Percentiles rank a stretch among this genome's conserved stretches.
Evolutionary conservation across 2,888 invertebrate species (phyloP).

Genomic region (Anthrax anthrax): DNA sequence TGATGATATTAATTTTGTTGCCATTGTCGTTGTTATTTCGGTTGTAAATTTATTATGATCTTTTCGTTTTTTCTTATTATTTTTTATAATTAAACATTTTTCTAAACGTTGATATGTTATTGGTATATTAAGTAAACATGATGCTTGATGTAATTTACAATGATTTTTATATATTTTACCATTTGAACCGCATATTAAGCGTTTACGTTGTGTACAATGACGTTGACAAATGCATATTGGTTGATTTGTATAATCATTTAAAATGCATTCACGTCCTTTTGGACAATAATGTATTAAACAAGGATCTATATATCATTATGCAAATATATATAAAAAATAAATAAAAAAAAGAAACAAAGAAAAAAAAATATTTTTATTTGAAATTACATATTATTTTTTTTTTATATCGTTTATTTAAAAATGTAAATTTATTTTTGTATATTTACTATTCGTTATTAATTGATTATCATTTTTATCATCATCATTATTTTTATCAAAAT

Average conservation of each 20-base stretch:
- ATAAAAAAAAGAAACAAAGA: too few species aligned
- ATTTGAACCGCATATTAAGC: constrained; percentile 50
- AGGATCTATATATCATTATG: constrained; percentile 38
- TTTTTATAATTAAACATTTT: constrained; percentile 29
- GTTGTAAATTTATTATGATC: background rate
- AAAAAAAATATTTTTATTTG: too few species aligned
- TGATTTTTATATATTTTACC: constrained; percentile 52
- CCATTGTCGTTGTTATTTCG: background rate
- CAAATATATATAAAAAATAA: too few species aligned
- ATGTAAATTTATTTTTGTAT: too few species aligned
- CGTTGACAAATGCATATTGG: constrained; percentile 47
- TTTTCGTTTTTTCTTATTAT: background rate
- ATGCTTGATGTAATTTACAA: constrained; percentile 49
- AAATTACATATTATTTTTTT: too few species aligned
- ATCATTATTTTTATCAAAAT: background rate
- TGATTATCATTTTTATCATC: background rate
- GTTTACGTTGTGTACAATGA: constrained; percentile 39
- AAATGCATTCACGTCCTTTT: constrained; percentile 47
- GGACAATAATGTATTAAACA: constrained; percentile 51
- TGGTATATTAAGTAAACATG: constrained; percentile 40
- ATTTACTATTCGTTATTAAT: constrained; percentile 2
- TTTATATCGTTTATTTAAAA: too few species aligned
- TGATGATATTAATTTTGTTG: background rate
- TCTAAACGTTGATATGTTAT: constrained; percentile 42
- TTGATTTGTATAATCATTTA: constrained; percentile 32